Conservation (phyloP, 2,888 invertebrate species). For the Limnephilus auricula region DNA sequence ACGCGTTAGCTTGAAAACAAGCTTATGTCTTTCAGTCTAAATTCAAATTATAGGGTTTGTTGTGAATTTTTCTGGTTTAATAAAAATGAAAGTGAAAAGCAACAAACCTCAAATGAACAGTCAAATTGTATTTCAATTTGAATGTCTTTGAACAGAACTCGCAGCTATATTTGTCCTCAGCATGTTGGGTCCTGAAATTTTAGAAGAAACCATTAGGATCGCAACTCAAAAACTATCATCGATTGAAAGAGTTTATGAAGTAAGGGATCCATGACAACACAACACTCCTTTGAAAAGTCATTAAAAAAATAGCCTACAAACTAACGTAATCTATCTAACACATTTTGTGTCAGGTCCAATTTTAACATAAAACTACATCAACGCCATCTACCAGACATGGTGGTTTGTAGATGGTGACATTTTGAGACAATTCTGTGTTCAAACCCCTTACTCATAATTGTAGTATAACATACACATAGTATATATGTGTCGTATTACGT, state of each 20-base stretch:
- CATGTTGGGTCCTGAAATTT: slow-evolving; percentile 33
- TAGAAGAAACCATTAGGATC: background rate
- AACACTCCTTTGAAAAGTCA: no score
- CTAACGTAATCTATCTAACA: no score
- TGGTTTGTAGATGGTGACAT: no score
- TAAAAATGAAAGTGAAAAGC: background rate
- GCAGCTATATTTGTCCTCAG: slow-evolving; percentile 45
- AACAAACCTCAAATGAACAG: slow-evolving; percentile 56
- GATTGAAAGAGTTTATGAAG: background rate
- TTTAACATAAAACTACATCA: no score
- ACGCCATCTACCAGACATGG: no score
- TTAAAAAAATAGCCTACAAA: no score
- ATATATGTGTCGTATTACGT: no score
- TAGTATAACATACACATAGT: no score
- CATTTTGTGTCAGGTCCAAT: no score
- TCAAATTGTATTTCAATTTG: slow-evolving; percentile 52
- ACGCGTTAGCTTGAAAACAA: no score
- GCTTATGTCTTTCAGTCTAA: background rate
- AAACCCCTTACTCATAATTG: no score
- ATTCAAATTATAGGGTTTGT: background rate
- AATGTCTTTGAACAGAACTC: slow-evolving; percentile 56
- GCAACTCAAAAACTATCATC: background rate
- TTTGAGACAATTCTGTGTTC: no score
- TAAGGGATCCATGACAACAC: background rate
- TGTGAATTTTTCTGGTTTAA: background rate